Base-by-base conservation (phyloP, 2,797 vertebrate genomes). In the Manis javanica region DNA sequence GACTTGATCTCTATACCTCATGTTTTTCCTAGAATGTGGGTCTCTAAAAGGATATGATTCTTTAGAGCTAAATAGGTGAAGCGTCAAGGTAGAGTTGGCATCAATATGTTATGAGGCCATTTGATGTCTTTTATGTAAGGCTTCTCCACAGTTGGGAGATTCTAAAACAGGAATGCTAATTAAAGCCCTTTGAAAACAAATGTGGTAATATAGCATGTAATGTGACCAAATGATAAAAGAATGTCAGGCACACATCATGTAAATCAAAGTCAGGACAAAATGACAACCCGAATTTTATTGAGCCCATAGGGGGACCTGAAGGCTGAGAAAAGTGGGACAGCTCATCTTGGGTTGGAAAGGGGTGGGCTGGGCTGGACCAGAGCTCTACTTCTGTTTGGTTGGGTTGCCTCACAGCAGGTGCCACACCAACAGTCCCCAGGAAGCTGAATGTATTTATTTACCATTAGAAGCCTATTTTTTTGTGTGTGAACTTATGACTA, bases 341-440 rank as follows among this genome's bases (percentile, higher is more conserved):
- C 7, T 53, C n/a, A 0, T 8, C 55, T 7, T 7, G 18, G 46
- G 29, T 7, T 3, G 2, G 12, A 3, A 0, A 0, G 0, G 0
- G 10, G 2, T 18, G 16, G 0, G 16, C 19, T 24, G 24, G 51
- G 39, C 21, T 14, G 21, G 1, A 12, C 42, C 42, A 46, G 57
- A 64, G 46, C 49, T 51, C 57, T 18, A 24, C 21, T 49, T 89
- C 84, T 29, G 7, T 21, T 61, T 23, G 3, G 51, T 34, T 42
- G 13, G 15, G 3, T 21, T 49, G 15, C 46, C 78, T 91, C 61
- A 29, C 7, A 18, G 21, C 15, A 77, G 19, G 1, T n/a, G 12
- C 29, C 49, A 7, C 3, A 13, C 24, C 14, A 18, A 46, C 49
- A 46, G 71, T 21, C 29, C 55, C 7, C 49, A 78, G 84, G 83